Conservation (phyloP, 2,888 invertebrate genomes). For the Esperia sulphurella region DNA sequence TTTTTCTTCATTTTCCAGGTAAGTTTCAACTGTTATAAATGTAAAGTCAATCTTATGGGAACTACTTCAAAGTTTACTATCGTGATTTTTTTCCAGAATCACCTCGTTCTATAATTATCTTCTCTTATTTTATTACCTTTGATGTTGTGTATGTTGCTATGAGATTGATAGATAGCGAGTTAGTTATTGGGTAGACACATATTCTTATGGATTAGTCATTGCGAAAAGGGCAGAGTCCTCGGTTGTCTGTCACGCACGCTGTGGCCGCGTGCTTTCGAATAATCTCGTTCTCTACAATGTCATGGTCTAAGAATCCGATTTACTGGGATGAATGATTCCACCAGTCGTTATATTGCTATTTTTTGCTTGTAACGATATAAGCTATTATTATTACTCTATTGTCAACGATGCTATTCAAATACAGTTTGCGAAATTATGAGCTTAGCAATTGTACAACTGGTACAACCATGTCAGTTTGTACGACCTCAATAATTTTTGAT, state of each 20-base stretch:
- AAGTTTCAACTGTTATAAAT: no score
- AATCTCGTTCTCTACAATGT: slow-evolving; percentile 7
- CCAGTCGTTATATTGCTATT: neutral
- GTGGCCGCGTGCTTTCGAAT: slow-evolving; percentile 38
- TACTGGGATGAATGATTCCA: slow-evolving; percentile 10
- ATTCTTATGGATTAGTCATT: slow-evolving; percentile 41
- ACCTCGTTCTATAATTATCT: no score
- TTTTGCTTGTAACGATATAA: neutral
- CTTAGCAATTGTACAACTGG: neutral
- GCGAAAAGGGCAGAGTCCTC: slow-evolving; percentile 46
- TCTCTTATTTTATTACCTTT: no score
- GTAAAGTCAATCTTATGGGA: no score
- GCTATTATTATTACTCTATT: neutral
- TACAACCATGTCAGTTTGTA: slow-evolving; percentile 5
- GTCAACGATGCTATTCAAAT: neutral
- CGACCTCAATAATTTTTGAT: slow-evolving; percentile 10
- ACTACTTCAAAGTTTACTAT: no score
- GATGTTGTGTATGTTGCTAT: no score
- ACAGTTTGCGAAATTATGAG: slow-evolving; percentile 5
- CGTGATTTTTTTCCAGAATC: no score
- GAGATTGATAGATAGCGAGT: neutral
- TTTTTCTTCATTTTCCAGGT: no score
- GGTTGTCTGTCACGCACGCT: slow-evolving; percentile 36
- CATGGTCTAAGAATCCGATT: slow-evolving; percentile 8
- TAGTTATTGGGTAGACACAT: slow-evolving; percentile 19